Evolutionary conservation across 2,888 invertebrate species (phyloP), one percentile per base, ranked within the genome.

Genomic region (Acleris cristana): DNA sequence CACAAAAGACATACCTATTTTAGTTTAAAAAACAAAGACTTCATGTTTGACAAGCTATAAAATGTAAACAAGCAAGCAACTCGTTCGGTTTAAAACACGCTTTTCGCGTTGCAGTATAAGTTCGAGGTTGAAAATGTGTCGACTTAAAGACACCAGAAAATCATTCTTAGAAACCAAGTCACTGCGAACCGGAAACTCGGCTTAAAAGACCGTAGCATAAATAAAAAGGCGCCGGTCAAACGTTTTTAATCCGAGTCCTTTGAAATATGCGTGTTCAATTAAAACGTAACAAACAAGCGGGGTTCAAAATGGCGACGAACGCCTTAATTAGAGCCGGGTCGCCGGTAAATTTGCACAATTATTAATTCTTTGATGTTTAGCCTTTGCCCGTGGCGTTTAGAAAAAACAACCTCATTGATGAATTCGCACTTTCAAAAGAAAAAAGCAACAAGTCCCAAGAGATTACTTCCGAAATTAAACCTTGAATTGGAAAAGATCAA

Each of bases 301-400:
- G 44, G 53, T 57, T 52, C 57, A 67, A 62, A 62, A 62, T 62
- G 53, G 66, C 66, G 62, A 3, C 55, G 40, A 66, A 51, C 45
- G 10, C 61, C 57, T 56, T 67, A 67, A 67, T 67, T 67, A 62
- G 62, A 57, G 52, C 18, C 51, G 19, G 57, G 61, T 44, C 14
- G 52, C 65, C 55, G 61, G 66, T 67, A 62, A 58, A 62, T 66
- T 66, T 57, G 23, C 66, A 52, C 62, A 67, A 67, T 67, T 62
- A 67, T 62, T 57, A 67, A 52, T 62, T 66, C 62, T 66, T 66
- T 67, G 66, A 67, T 67, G 62, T 58, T 57, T 57, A 49, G 53
- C 66, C 51, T 49, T 44, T 51, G 56, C 44, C 53, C 48, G 16
- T 18, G 40, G 54, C 19, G 18, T 61, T 65, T 40, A 48, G 18